phyloP scores from a whole-genome alignment of 2,113 vertebrate species.

The Cephalopterus ornatus region DNA sequence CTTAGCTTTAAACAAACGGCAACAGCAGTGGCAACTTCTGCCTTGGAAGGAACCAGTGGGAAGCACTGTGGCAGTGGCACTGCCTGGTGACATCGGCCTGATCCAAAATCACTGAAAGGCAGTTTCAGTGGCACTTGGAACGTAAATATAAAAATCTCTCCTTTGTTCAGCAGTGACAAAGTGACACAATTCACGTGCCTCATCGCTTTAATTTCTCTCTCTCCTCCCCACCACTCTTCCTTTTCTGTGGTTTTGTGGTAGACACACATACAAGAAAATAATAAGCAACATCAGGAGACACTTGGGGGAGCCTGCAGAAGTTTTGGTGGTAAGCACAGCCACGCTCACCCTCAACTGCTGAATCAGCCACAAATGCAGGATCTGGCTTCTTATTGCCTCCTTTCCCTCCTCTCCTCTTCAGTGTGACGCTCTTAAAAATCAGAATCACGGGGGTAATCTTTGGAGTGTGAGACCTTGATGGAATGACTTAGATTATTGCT shows the following conservation, averaged over 20 bases:
- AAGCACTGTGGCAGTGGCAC: neutral
- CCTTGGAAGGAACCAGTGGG: neutral
- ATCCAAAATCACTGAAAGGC: neutral
- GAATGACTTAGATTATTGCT: slow-evolving; percentile 25
- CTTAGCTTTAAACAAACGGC: neutral
- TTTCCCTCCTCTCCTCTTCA: neutral
- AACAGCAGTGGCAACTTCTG: neutral
- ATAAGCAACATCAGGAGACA: neutral
- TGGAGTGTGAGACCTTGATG: slow-evolving; percentile 21
- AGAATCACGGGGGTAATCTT: neutral
- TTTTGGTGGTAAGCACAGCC: neutral
- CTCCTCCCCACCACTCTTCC: neutral
- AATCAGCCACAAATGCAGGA: slow-evolving; percentile 20
- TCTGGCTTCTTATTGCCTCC: neutral
- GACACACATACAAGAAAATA: neutral
- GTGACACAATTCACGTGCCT: neutral
- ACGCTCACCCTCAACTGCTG: neutral
- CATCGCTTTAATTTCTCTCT: neutral
- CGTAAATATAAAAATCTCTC: neutral
- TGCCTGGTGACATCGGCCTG: neutral
- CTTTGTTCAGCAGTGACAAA: neutral
- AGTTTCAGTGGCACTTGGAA: neutral
- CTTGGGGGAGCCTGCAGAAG: neutral
- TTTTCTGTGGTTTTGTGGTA: slow-evolving; percentile 32
- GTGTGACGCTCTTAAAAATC: neutral